A percentile compares a stretch with the other conserved stretches of the same genome.
These are phyloP conservation scores for Folsomia manolachei DNA, from an alignment of 2,888 invertebrate genomes.

Conservation along the genomic window DNA sequence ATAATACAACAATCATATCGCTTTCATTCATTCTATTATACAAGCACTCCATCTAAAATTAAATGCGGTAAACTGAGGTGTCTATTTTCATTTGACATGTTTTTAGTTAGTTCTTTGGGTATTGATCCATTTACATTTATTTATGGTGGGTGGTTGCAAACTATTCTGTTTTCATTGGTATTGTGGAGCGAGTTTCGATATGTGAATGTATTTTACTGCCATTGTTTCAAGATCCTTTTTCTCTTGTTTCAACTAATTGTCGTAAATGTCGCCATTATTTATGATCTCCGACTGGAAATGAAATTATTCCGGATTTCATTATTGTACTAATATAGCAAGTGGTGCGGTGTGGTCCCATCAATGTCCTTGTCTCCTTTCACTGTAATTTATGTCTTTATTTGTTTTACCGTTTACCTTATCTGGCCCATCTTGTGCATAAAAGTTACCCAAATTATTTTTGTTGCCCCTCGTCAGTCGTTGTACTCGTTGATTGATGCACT, in stretches of 20 bases:
- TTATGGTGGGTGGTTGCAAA: no score
- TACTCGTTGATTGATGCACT: background rate
- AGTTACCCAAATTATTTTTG: background rate
- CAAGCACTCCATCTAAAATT: no score
- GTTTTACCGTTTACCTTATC: slow-evolving; percentile 25
- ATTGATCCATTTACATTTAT: no score
- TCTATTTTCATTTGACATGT: background rate
- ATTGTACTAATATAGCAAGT: background rate
- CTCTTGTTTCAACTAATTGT: background rate
- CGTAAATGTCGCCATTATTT: slow-evolving; percentile 9
- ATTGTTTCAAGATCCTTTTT: no score
- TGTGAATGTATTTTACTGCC: background rate
- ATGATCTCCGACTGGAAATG: background rate
- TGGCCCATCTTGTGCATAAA: background rate
- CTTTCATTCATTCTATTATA: no score
- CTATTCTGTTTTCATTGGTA: no score
- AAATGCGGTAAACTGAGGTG: no score
- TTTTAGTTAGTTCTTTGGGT: no score
- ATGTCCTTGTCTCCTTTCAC: slow-evolving; percentile 31
- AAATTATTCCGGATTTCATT: background rate
- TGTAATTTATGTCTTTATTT: slow-evolving; percentile 37
- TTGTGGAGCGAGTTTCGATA: no score
- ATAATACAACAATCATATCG: no score
- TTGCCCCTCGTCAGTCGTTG: no score
- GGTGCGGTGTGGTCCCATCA: slow-evolving; percentile 21